Percentiles rank a stretch among this genome's conserved stretches.
These are phyloP conservation scores for Hesperophylax magnus DNA, from an alignment of 1,140 invertebrate genomes.

Conservation along the genomic window DNA sequence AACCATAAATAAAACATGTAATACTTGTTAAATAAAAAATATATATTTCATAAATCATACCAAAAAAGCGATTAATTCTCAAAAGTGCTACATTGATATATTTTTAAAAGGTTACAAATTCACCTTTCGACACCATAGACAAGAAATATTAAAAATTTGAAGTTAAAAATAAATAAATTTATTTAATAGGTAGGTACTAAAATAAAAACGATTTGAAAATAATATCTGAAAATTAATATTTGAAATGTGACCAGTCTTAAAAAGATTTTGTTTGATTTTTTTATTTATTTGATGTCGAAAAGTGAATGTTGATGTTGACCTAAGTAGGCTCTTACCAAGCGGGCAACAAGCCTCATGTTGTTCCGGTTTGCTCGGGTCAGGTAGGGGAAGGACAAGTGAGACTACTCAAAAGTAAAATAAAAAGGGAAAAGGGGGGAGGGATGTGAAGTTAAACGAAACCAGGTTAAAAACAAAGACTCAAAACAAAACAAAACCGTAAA, in stretches of 20 bases:
- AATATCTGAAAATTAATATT: not conserved
- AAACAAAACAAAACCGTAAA: conserved; percentile 29
- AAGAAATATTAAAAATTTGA: not conserved
- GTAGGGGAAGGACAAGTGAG: conserved; percentile 83
- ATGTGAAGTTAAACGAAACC: conserved; percentile 17
- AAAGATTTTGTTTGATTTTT: not conserved
- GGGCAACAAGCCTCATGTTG: conserved; percentile 91
- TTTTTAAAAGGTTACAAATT: conserved; percentile 17
- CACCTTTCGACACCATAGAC: conserved; percentile 22
- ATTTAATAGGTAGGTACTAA: not conserved
- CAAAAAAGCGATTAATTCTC: conserved; percentile 25
- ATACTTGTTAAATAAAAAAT: conserved; percentile 29
- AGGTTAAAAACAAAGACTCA: conserved; percentile 1
- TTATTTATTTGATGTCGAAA: conserved; percentile 34
- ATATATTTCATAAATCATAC: conserved; percentile 9
- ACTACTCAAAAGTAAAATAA: conserved; percentile 65
- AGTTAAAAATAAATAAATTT: not conserved
- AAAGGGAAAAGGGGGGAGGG: conserved; percentile 4
- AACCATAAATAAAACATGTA: conserved; percentile 17
- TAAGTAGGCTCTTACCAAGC: conserved; percentile 75
- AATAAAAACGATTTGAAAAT: not conserved
- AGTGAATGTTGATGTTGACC: conserved; percentile 45
- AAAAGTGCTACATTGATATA: conserved; percentile 43
- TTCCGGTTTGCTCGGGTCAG: conserved; percentile 86
- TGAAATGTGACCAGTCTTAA: not conserved